Evolutionary conservation across 2,113 vertebrate genomes (phyloP).

Genomic region (Neogobius melanostomus): DNA sequence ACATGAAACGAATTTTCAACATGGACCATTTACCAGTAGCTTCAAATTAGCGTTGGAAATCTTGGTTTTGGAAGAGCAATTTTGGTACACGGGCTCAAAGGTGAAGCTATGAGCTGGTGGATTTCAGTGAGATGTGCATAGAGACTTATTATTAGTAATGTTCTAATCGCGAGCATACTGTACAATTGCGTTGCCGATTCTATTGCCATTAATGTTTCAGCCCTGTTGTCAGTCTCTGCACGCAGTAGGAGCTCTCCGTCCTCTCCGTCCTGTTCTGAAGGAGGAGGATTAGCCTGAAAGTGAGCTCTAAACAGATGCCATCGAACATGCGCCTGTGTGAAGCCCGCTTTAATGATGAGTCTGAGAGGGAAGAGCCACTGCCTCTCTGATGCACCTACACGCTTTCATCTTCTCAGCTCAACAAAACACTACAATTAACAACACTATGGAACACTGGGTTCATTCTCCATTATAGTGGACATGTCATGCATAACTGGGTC

Average conservation of each 20-base stretch:
- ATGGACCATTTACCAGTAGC: neutral
- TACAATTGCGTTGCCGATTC: neutral
- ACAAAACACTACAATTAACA: slow-evolving; percentile 52
- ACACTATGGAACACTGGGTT: neutral
- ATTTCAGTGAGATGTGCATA: neutral
- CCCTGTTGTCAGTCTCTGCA: too few relatives aligned
- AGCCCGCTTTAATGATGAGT: slow-evolving; percentile 50
- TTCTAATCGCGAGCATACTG: too few relatives aligned
- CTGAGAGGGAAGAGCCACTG: slow-evolving; percentile 41
- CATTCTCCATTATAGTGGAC: slow-evolving; percentile 8
- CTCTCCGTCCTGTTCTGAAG: slow-evolving; percentile 40
- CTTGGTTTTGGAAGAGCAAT: neutral
- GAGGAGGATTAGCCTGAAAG: slow-evolving; percentile 44
- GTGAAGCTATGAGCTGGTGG: neutral
- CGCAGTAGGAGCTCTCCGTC: neutral
- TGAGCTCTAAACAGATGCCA: slow-evolving; percentile 24
- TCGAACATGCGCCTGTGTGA: slow-evolving; percentile 19
- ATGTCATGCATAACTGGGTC: too few relatives aligned
- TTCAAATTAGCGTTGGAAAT: neutral
- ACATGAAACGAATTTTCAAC: neutral
- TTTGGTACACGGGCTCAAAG: too few relatives aligned
- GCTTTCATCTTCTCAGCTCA: slow-evolving; percentile 58
- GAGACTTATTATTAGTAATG: too few relatives aligned
- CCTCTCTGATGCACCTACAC: slow-evolving; percentile 24
- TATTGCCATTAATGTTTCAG: too few relatives aligned